Base-by-base conservation (phyloP, 2,113 vertebrate species). In the Tenebrosternarchus preto region DNA sequence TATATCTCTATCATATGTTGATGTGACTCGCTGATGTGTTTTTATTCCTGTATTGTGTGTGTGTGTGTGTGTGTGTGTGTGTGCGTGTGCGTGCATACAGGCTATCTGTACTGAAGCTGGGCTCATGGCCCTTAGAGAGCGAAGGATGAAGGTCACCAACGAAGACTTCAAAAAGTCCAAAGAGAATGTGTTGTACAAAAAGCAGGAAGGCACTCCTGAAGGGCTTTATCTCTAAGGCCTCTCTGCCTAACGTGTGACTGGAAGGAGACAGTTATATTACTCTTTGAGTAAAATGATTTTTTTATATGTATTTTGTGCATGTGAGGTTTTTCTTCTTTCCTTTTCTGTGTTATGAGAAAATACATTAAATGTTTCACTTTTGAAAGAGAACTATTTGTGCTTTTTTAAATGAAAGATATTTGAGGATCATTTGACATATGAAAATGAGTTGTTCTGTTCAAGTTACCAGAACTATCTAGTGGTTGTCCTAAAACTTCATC, bases 111-210 rank as follows among this genome's bases (percentile, higher is more conserved):
- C 97, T 53, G 97, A 99, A 89, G 97, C 96, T 8, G 97, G 97
- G 27, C 81, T 99, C 80, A 99, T 99, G 97, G 97, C 97, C 46
- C 78, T 99, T 78, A 88, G 97, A 59, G 97, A 98, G 85, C 93
- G 96, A 3, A 92, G 97, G 22, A 99, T 98, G 97, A 98, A 99
- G 93, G 96, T 99, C 74, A 98, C 97, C 82, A 98, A 99, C 16
- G 97, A 99, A 91, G 97, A 99, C 87, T 99, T 98, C 91, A 99
- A 99, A 77, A 98, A 99, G 85, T 99, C 97, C 9, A 99, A 99
- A 91, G 97, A 99, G 80, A 99, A 99, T 0, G 96, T 99, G 85
- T 93, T 99, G 55, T 99, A 99, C 82, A 98, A 98, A 89, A 99
- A 99, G 83, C 97, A 99, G 82, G 97, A 99, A 89, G 97, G 96